A percentile compares a stretch with the other conserved stretches of the same genome.
phyloP scores from a whole-genome alignment of 2,113 vertebrate species.

The Serilophus lunatus region DNA sequence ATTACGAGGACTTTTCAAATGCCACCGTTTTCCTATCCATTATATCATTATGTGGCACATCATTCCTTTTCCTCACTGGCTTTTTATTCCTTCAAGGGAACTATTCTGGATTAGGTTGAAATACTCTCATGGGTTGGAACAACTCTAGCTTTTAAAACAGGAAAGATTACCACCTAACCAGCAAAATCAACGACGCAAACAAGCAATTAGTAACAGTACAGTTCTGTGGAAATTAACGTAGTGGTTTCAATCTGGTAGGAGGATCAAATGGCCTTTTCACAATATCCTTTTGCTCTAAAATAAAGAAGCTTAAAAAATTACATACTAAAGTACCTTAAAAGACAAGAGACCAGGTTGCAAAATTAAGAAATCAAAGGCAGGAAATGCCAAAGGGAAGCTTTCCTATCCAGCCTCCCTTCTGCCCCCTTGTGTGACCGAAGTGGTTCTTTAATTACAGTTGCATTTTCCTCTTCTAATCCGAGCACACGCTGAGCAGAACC shows the following conservation, averaged over 20 bases:
- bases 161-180: neutral
- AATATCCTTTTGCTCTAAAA: neutral
- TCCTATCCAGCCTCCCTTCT: neutral
- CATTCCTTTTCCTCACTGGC: neutral
- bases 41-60: neutral
- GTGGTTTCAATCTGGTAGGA: neutral
- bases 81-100: neutral
- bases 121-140: neutral
- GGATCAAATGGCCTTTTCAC: neutral
- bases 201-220: neutral
- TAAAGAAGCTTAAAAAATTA: neutral
- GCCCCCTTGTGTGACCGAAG: neutral
- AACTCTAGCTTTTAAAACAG: neutral
- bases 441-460: fast-evolving
- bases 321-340: neutral
- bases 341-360: neutral
- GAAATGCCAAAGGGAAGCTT: neutral
- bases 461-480: fast-evolving
- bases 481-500: neutral
- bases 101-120: neutral
- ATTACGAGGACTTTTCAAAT: neutral
- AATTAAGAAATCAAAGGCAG: constrained; percentile 1
- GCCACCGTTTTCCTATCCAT: neutral
- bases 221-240: neutral
- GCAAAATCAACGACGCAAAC: neutral